Conservation (phyloP, 2,113 vertebrate genomes). For the Tauraco erythrolophus region DNA sequence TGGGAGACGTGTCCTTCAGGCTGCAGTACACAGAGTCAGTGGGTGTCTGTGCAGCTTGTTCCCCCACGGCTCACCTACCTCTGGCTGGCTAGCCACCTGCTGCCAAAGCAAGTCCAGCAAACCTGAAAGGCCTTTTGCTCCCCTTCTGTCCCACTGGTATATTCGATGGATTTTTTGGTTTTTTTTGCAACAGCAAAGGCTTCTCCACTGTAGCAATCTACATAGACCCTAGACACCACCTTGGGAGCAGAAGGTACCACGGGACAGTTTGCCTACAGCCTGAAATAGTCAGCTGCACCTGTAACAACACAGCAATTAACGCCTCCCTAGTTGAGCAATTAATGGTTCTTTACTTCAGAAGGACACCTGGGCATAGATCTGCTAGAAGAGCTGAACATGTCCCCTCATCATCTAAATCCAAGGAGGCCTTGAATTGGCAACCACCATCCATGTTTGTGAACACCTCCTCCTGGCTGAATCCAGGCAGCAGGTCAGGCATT, state of each 20-base stretch:
- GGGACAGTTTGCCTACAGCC: neutral
- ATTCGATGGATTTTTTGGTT: neutral
- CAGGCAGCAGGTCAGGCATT: neutral
- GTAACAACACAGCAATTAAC: neutral
- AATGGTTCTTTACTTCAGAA: neutral
- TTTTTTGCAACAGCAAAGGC: neutral
- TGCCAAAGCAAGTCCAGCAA: neutral
- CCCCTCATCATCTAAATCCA: neutral
- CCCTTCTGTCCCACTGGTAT: neutral
- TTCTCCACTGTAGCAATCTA: neutral
- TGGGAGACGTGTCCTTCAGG: neutral
- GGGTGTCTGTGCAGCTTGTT: accelerated
- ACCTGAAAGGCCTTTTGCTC: neutral
- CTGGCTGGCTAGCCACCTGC: neutral
- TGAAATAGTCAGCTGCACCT: neutral
- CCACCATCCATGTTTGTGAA: neutral
- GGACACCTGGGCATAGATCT: neutral
- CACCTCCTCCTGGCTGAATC: neutral
- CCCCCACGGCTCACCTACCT: accelerated
- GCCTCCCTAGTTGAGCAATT: neutral
- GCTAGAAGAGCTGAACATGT: neutral
- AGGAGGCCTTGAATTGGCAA: neutral
- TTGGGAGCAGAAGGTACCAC: neutral
- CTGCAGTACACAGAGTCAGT: neutral
- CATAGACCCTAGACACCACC: neutral